Evolutionary conservation across 1,140 invertebrate genomes (phyloP).

Genomic region (Trichonephila clavipes): DNA sequence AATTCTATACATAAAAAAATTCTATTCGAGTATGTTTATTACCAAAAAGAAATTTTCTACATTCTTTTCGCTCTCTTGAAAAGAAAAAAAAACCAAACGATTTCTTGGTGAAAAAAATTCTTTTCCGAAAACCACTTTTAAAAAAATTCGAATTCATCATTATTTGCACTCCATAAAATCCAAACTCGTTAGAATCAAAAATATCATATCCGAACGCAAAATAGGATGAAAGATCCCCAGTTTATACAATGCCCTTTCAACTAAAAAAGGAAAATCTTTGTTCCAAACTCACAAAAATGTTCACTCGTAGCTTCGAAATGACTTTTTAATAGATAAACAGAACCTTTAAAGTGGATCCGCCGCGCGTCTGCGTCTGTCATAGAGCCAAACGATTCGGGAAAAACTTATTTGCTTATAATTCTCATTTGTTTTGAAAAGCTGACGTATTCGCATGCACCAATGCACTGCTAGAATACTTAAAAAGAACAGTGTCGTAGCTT

Average conservation of each 20-base stretch:
- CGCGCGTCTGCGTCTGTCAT: not conserved
- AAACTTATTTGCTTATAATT: constrained; percentile 31
- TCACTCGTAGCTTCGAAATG: not conserved
- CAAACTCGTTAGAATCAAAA: not conserved
- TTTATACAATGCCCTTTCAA: not conserved
- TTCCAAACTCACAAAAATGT: not conserved
- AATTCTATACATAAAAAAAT: too few species aligned
- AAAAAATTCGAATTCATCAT: too few species aligned
- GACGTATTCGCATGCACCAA: not conserved
- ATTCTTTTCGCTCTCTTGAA: too few species aligned
- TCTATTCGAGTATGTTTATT: too few species aligned
- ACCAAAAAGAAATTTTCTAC: too few species aligned
- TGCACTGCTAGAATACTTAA: not conserved
- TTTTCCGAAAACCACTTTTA: too few species aligned
- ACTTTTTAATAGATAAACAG: constrained; percentile 30
- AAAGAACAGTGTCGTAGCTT: not conserved
- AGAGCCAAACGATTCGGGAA: not conserved
- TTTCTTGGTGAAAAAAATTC: too few species aligned
- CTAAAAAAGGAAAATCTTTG: constrained; percentile 3
- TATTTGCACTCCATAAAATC: not conserved
- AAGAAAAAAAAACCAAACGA: too few species aligned
- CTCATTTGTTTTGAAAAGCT: constrained; percentile 32
- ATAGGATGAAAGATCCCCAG: not conserved
- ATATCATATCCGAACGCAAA: not conserved
- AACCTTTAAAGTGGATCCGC: not conserved